Conservation (phyloP, 2,888 invertebrate genomes). For the Apamea epomidion region DNA sequence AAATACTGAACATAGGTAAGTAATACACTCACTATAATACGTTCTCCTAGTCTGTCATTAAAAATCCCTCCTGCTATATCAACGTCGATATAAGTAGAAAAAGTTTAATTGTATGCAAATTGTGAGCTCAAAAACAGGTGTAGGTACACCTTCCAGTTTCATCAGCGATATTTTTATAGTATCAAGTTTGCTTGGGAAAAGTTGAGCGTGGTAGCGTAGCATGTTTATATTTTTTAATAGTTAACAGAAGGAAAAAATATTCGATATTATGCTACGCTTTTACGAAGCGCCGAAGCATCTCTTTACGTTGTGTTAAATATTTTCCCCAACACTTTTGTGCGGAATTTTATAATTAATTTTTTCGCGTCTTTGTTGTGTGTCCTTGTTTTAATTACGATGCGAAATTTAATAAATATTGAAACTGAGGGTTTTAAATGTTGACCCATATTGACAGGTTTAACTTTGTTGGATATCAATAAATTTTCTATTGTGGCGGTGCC, state of each 20-base stretch:
- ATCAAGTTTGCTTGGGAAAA: slow-evolving; percentile 26
- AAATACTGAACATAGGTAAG: background rate
- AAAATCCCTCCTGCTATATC: too few relatives aligned
- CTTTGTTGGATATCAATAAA: slow-evolving; percentile 12
- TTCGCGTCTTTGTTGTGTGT: slow-evolving; percentile 31
- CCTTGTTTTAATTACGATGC: slow-evolving; percentile 25
- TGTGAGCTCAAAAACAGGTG: slow-evolving; percentile 19
- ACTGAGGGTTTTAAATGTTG: slow-evolving; percentile 11
- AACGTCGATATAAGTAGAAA: background rate
- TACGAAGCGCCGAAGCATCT: slow-evolving; percentile 24
- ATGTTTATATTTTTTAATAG: slow-evolving; percentile 25
- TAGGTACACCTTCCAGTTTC: slow-evolving; percentile 10
- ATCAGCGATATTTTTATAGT: slow-evolving; percentile 31
- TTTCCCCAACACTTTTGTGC: slow-evolving; percentile 40
- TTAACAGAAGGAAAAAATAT: slow-evolving; percentile 33
- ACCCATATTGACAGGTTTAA: slow-evolving; percentile 1
- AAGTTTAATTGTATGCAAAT: slow-evolving; percentile 32
- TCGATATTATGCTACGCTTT: slow-evolving; percentile 43
- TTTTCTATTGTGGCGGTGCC: background rate
- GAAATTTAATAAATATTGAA: slow-evolving; percentile 30
- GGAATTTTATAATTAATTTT: slow-evolving; percentile 48
- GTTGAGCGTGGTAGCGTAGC: slow-evolving; percentile 19
- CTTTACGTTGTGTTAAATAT: slow-evolving; percentile 44
- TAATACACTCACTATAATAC: background rate
- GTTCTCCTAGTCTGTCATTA: background rate